These are phyloP conservation scores for Philopedon plagiatum DNA, from an alignment of 2,888 invertebrate species.

Conservation along the genomic window DNA sequence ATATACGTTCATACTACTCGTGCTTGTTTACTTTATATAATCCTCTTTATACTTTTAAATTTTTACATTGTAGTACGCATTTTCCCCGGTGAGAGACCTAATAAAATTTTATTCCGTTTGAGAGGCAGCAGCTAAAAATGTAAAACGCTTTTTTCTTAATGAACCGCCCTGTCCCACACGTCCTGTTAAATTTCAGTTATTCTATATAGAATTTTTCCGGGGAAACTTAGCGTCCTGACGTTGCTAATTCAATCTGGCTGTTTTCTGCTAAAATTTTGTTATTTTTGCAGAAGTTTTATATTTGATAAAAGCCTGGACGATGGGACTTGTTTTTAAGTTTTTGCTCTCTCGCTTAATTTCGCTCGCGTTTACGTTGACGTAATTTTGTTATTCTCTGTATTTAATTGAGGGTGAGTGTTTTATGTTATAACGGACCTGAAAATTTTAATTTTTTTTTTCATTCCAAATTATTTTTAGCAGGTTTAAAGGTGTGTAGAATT, in stretches of 20 bases:
- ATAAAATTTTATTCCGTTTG: conserved; percentile 33
- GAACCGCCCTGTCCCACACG: conserved; percentile 46
- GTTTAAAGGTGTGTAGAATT: background rate
- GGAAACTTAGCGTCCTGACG: conserved; percentile 44
- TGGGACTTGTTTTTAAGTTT: conserved; percentile 46
- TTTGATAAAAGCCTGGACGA: conserved; percentile 48
- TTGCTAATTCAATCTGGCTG: conserved; percentile 48
- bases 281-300: conserved; percentile 49
- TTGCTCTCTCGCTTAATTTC: conserved; percentile 47
- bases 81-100: conserved; percentile 22
- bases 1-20: no score
- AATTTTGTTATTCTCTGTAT: conserved; percentile 43
- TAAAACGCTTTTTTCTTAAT: conserved; percentile 49
- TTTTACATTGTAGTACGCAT: conserved; percentile 13
- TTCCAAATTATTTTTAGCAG: background rate
- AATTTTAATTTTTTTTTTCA: conserved; percentile 6
- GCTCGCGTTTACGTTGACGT: conserved; percentile 45
- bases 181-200: conserved; percentile 48
- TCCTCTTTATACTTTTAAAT: background rate
- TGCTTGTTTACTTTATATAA: background rate
- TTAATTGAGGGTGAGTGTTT: conserved; percentile 45
- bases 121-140: conserved; percentile 35
- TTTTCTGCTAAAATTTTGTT: conserved; percentile 45
- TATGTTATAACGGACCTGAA: conserved; percentile 37
- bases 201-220: conserved; percentile 47